Conservation (phyloP, 2,888 invertebrate genomes). For the Drosophila ezoana region DNA sequence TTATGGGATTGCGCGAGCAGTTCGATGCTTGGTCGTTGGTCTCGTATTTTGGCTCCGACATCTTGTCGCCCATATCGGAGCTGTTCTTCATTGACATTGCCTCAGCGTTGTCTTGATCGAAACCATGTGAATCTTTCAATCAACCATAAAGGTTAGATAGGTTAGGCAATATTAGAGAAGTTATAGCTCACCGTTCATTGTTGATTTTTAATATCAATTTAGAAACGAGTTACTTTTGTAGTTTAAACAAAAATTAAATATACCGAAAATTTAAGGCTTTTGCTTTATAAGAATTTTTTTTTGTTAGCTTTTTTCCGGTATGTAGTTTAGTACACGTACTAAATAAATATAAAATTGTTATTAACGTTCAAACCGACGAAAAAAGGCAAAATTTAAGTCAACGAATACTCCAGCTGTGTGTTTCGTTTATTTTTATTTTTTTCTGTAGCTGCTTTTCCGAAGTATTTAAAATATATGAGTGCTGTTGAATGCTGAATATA, state of each 20-base stretch:
- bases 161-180: too few relatives aligned
- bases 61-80: slow-evolving; percentile 1
- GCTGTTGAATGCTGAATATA: slow-evolving; percentile 8
- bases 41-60: background rate
- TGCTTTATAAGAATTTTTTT: background rate
- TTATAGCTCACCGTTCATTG: background rate
- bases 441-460: slow-evolving; percentile 7
- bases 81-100: background rate
- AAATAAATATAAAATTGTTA: background rate
- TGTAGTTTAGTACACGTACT: background rate
- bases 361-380: background rate
- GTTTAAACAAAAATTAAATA: background rate
- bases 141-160: too few relatives aligned
- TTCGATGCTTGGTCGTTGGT: background rate
- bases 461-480: slow-evolving; percentile 8
- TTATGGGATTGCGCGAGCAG: slow-evolving; percentile 41
- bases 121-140: background rate
- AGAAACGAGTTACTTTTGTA: background rate
- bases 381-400: background rate
- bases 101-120: background rate
- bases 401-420: slow-evolving; percentile 10
- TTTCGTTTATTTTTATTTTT: background rate
- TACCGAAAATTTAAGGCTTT: slow-evolving; percentile 10
- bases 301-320: background rate
- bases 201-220: background rate